Conservation (phyloP, 1,140 invertebrate species). For the Gerris buenoi region DNA sequence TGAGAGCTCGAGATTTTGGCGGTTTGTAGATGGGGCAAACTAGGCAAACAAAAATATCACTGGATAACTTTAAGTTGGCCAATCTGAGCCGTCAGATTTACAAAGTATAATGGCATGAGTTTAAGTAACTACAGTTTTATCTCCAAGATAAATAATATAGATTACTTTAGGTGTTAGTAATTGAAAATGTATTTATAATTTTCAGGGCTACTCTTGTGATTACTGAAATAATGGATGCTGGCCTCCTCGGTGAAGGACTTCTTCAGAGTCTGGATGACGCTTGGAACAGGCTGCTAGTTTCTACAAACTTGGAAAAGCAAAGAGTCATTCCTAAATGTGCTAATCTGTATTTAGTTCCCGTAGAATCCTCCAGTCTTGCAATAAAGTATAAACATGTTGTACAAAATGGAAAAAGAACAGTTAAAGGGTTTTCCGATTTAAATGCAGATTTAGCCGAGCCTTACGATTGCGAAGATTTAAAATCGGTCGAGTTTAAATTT, state of each 20-base stretch:
- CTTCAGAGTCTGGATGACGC: slow-evolving; percentile 50
- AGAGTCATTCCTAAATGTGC: slow-evolving; percentile 42
- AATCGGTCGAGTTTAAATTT: not conserved
- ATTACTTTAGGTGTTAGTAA: not conserved
- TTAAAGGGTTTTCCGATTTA: too few species aligned
- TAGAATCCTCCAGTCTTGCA: slow-evolving; percentile 31
- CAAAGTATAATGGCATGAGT: too few species aligned
- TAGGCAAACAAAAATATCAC: too few species aligned
- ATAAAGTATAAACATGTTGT: not conserved
- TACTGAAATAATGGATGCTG: slow-evolving; percentile 65
- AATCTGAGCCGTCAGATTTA: too few species aligned
- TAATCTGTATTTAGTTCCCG: slow-evolving; percentile 43
- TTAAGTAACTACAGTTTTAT: too few species aligned
- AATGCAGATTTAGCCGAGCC: not conserved
- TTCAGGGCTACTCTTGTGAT: slow-evolving; percentile 42
- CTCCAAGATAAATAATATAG: not conserved
- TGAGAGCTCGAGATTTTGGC: too few species aligned
- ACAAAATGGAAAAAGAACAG: too few species aligned
- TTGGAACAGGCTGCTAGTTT: slow-evolving; percentile 38
- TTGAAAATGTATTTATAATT: slow-evolving; percentile 9
- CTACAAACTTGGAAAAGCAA: not conserved
- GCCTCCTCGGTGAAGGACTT: slow-evolving; percentile 55
- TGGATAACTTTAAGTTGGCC: too few species aligned
- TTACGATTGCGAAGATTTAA: not conserved
- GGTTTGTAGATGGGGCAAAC: too few species aligned